Evolutionary conservation across 2,113 vertebrate genomes (phyloP), one percentile per base, ranked within the genome.

Genomic region (Papio anubis): DNA sequence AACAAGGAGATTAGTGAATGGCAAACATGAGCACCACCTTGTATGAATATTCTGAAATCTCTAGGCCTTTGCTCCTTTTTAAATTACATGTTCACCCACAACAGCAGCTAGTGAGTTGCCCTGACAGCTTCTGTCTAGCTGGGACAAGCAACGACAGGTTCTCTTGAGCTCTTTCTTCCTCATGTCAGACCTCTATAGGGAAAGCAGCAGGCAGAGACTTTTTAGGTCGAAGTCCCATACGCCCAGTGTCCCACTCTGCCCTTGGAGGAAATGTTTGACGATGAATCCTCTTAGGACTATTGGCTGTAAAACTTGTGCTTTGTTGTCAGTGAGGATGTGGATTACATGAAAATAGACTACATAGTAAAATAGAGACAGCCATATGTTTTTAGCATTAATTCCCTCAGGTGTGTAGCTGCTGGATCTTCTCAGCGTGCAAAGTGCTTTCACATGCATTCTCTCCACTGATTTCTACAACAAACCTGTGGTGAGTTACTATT

Each of bases 11-110:
- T 76, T 8, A 50, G 55, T 61, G 81, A 59, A 50, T 61, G n/a
- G 61, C 57, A 85, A 81, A 84, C 5, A 43, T 40, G 85, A 80
- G 21, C 23, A 18, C 38, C n/a, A 6, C 40, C 17, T 82, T 45
- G 4, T 55, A 21, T 70, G 86, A 81, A 92, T 87, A 87, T 94
- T 96, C 92, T 79, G 78, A 86, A 82, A 73, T 75, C 16, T 23
- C 57, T 30, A 12, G 13, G 23, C 43, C 40, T 96, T 88, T 55
- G 32, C n/a, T 91, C 21, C n/a, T 75, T 79, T 78, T 23, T 38
- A 30, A 88, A 80, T 90, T 93, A 10, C 17, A 25, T 16, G 12
- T 48, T 92, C 40, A 68, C 23, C 13, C 40, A 21, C 45, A 5
- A 16, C 10, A 43, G 43, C 61, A 76, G 50, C 8, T 45, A 25